Base-by-base conservation (phyloP, 2,888 invertebrate species). In the Megamerina dolium region DNA sequence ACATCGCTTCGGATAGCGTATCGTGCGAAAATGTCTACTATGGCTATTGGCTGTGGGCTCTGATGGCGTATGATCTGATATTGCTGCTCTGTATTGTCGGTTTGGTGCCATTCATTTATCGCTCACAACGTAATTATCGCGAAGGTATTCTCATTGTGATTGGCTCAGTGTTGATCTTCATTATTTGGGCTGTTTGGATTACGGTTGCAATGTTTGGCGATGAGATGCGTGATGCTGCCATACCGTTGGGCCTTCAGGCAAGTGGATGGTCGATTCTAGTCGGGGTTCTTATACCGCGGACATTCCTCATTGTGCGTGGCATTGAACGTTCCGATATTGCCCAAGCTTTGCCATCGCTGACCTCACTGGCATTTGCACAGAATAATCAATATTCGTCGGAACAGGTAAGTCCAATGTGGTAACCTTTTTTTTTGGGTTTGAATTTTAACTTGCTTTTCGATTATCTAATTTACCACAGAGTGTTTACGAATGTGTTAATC, bases 261-360 rank as follows among this genome's bases (percentile, higher is more conserved):
- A 81, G 82, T 0, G 81, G 80, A 1, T 79, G 80, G 57, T 73
- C 77, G 2, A 74, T 83, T 30, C 66, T 84, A 19, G 73, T 79
- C 6, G 75, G 78, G 0, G 74, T 84, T n/a, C 77, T 84, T 51
- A 78, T 83, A 57, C 83, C 84, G 1, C 72, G 83, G 38, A 81
- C 82, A 0, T 84, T 83, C 56, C 72, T 81, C 44, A 83, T 84
- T 74, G 77, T 80, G 4, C 76, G 78, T 3, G 77, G 81, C 19
- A 74, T 79, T 18, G 77, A 80, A 17, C 72, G 79, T 16, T 79
- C 80, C 32, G 77, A 80, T 52, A 73, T 77, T 50, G 75, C 77
- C 2, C 76, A 74, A 53, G 73, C 74, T 1, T 56, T 78, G 41
- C 77, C 77, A 1, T 76, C 77, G n/a, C 54, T 72, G 2, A 71